Base-by-base conservation (phyloP, 2,888 invertebrate genomes). In the Bembecia ichneumoniformis region DNA sequence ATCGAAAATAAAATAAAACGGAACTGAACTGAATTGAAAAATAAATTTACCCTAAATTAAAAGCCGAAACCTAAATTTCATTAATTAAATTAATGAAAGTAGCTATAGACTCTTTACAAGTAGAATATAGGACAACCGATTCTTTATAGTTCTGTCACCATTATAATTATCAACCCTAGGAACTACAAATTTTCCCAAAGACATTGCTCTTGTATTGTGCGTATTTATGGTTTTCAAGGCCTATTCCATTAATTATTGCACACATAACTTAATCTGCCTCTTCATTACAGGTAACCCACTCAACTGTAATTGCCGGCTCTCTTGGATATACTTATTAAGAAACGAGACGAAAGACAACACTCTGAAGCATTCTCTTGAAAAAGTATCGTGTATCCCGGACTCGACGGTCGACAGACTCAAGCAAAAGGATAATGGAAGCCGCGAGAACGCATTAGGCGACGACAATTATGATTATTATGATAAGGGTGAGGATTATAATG, bases 241-340 rank as follows among this genome's bases (percentile, higher is more conserved):
- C 1, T 28, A 28, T 9, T 28, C 28, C 28, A 28, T 28, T 28
- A n/a, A 28, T 28, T 28, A 35, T 16, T 50, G 52, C 47, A 51
- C 46, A 46, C 49, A 16, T 15, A 16, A 34, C 40, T 45, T 50
- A 54, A 52, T 50, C 49, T 34, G 36, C 44, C 53, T 49, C 70
- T 55, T 73, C 55, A 57, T 81, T 77, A 44, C 91, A 95, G 95
- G 93, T 74, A 95, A 95, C 87, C 91, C 91, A 68, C 91, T 95
- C 80, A 89, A 90, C 76, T 95, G 95, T 83, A 94, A 95, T 86
- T 95, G 95, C 77, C 93, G 93, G 51, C 89, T 95, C 53, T 90
- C 91, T 47, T 95, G 95, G 95, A 90, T 95, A 74, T 92, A 92
- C 87, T 88, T 89, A 50, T 82, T 95, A 58, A 89, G 90, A 58